phyloP scores from a whole-genome alignment of 2,797 vertebrate species.

The Aplochiton taeniatus region DNA sequence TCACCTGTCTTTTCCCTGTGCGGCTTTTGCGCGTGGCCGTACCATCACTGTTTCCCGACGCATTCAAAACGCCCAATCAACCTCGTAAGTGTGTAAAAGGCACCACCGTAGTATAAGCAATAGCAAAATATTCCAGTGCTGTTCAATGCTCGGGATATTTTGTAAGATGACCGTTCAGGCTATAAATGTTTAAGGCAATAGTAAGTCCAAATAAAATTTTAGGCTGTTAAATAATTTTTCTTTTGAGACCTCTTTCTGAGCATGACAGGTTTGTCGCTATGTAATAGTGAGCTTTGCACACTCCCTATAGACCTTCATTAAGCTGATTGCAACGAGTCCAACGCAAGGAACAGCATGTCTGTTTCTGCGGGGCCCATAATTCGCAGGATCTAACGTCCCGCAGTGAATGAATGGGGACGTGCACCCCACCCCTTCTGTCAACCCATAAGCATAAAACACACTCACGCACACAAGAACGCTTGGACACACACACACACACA shows the following conservation, averaged over 20 bases:
- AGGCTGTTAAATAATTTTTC: too few species aligned
- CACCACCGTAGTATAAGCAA: not conserved
- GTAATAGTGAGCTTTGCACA: too few species aligned
- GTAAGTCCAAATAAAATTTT: too few species aligned
- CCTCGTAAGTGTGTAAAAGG: conserved; percentile 6
- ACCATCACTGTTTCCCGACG: conserved; percentile 61
- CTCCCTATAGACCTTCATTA: too few species aligned
- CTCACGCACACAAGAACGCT: conserved; percentile 19
- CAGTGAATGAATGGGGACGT: conserved; percentile 71
- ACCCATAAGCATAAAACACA: conserved; percentile 25
- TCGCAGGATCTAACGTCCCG: conserved; percentile 56
- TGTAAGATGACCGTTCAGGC: too few species aligned
- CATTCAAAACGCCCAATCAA: conserved; percentile 61
- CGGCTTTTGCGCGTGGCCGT: conserved; percentile 62
- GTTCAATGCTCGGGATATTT: not conserved
- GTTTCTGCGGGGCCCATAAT: conserved; percentile 61
- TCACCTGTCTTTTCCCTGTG: conserved; percentile 73
- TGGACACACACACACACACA: not conserved
- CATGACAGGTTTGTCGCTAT: too few species aligned
- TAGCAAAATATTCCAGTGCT: not conserved
- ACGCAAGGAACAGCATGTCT: conserved; percentile 57
- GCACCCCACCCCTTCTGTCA: conserved; percentile 40
- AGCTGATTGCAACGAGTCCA: conserved; percentile 57
- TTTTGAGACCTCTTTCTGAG: too few species aligned
- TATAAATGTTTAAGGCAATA: too few species aligned